Percentiles rank a stretch among this genome's conserved stretches.
Evolutionary conservation across 2,888 invertebrate species (phyloP).

Genomic region (Dasypogon diadema): DNA sequence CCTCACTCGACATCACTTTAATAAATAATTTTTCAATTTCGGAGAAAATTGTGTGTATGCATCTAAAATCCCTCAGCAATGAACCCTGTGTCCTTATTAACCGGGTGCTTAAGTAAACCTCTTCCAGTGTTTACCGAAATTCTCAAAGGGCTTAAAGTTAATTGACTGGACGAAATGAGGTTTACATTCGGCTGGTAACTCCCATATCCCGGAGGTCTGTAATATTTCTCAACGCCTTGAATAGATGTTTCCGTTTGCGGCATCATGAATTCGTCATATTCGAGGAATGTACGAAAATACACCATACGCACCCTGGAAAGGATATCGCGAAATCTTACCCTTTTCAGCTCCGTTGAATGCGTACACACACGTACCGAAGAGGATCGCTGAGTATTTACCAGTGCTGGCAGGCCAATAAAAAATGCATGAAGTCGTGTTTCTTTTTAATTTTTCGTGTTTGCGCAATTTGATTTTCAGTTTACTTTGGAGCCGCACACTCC

Average conservation of each 20-base stretch:
- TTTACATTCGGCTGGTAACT: slow-evolving; percentile 43
- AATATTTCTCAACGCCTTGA: background rate
- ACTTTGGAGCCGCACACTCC: slow-evolving; percentile 31
- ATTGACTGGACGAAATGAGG: slow-evolving; percentile 50
- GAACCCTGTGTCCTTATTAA: slow-evolving; percentile 35
- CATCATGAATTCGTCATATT: slow-evolving; percentile 37
- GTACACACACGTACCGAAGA: background rate
- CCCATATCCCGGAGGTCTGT: background rate
- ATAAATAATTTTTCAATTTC: slow-evolving; percentile 45
- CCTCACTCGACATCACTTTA: background rate
- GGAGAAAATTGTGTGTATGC: slow-evolving; percentile 8
- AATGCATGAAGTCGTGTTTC: slow-evolving; percentile 55
- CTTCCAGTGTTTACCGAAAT: slow-evolving; percentile 39
- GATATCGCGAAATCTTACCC: slow-evolving; percentile 42
- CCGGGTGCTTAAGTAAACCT: slow-evolving; percentile 18
- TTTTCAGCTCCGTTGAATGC: slow-evolving; percentile 7
- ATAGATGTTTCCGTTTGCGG: background rate
- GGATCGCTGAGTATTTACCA: slow-evolving; percentile 44
- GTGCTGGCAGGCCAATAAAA: slow-evolving; percentile 49
- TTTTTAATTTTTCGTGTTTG: slow-evolving; percentile 56
- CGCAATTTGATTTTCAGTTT: slow-evolving; percentile 52
- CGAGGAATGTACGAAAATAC: slow-evolving; percentile 2
- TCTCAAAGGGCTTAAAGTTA: slow-evolving; percentile 50
- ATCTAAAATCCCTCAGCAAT: slow-evolving; percentile 7
- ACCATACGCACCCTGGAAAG: slow-evolving; percentile 26